Evolutionary conservation across 2,888 invertebrate genomes (phyloP), one percentile per base, ranked within the genome.

Genomic region (Therioaphis trifolii): DNA sequence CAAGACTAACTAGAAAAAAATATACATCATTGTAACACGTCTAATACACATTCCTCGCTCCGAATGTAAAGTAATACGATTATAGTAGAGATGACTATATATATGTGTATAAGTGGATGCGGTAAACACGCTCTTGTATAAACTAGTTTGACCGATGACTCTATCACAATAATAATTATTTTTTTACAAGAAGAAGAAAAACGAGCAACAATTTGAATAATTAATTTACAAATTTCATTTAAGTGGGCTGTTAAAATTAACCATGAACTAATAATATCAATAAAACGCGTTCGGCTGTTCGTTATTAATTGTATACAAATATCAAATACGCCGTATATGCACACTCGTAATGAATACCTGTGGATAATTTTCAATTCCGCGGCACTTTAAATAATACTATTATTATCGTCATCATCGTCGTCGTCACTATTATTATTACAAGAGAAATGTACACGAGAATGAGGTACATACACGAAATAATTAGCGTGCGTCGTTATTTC

Each of bases 71-170:
- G n/a, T n/a, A n/a, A n/a, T n/a, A n/a, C n/a, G n/a, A n/a, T n/a
- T n/a, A n/a, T n/a, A n/a, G n/a, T n/a, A n/a, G n/a, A n/a, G n/a
- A n/a, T n/a, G n/a, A 24, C 7, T 24, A 46, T 69, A 4, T 21
- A 0, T n/a, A n/a, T 68, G n/a, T n/a, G n/a, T n/a, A n/a, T n/a
- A n/a, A n/a, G n/a, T 5, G 0, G 43, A 18, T 11, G 11, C 11
- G 27, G 4, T 11, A 71, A 71, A 71, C 24, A 49, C 12, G 27
- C 35, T 49, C 15, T 49, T 71, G n/a, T n/a, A 71, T 72, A n/a
- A 71, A 71, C 49, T 71, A 29, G 71, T 71, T 71, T 71, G 71
- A n/a, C n/a, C 29, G 27, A 49, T 29, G 49, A n/a, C 12, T 61
- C 49, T 4, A 27, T 27, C 5, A 27, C 49, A 29, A 29, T 71